These are phyloP conservation scores for Anguilla marmorata DNA, from an alignment of 2,797 vertebrate species.

Conservation along the genomic window DNA sequence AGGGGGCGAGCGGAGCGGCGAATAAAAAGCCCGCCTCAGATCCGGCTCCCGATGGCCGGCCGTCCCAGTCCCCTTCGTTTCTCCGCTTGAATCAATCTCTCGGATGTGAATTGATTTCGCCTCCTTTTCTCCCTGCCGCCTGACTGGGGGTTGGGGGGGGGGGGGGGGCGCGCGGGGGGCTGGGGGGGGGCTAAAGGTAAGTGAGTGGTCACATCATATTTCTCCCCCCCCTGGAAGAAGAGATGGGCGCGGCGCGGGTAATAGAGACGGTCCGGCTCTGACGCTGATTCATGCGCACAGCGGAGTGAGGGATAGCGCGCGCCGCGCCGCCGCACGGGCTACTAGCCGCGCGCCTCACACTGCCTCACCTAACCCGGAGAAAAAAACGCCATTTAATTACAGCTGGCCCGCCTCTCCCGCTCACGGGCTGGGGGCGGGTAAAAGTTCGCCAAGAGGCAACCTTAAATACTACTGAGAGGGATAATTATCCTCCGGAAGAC, in stretches of 20 bases:
- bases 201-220: constrained; percentile 46
- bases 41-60: not conserved
- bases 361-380: not conserved
- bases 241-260: constrained; percentile 14
- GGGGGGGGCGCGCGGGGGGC: constrained; percentile 16
- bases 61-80: constrained; percentile 22
- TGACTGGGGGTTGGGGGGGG: not conserved
- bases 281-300: constrained; percentile 53
- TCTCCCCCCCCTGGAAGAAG: constrained; percentile 31
- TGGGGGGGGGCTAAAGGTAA: constrained; percentile 31
- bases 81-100: constrained; percentile 51
- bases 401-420: not conserved
- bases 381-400: not conserved
- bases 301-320: constrained; percentile 39
- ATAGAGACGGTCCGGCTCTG: constrained; percentile 34
- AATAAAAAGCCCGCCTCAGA: not conserved
- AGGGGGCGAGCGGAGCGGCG: not conserved
- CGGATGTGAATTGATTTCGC: constrained; percentile 45
- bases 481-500: constrained; percentile 18
- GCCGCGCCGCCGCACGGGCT: constrained; percentile 21
- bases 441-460: constrained; percentile 24
- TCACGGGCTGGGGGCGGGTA: constrained; percentile 4
- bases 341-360: not conserved
- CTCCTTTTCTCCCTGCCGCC: constrained; percentile 36
- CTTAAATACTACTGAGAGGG: constrained; percentile 19